These are phyloP conservation scores for Creontiades dilutus DNA, from an alignment of 2,888 invertebrate species.

Conservation along the genomic window DNA sequence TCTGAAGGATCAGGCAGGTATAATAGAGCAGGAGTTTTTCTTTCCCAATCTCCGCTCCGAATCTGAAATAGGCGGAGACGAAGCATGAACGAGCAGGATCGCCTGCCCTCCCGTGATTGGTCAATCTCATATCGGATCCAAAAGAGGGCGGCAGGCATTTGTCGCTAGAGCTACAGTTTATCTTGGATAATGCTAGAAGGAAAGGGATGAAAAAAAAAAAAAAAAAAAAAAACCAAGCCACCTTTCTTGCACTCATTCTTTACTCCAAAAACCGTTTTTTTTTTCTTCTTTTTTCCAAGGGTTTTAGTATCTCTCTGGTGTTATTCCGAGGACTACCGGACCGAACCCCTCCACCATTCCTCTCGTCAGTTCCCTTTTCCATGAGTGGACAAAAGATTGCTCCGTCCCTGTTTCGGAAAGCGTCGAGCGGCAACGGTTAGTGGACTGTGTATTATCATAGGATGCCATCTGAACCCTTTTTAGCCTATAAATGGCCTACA, in stretches of 20 bases:
- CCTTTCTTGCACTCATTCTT: slow-evolving; percentile 10
- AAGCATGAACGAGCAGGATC: background rate
- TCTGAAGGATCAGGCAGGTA: background rate
- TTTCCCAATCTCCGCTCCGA: background rate
- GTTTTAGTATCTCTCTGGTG: slow-evolving; percentile 19
- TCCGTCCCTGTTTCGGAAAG: slow-evolving; percentile 2
- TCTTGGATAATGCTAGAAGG: background rate
- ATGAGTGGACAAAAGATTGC: slow-evolving; percentile 48
- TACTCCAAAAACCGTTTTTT: background rate
- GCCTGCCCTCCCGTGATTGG: slow-evolving; percentile 33
- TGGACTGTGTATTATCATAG: slow-evolving; percentile 43
- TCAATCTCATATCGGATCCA: slow-evolving; percentile 55
- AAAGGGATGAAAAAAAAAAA: background rate
- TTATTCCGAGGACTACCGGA: background rate
- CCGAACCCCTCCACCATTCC: background rate
- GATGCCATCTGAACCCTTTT: slow-evolving; percentile 46
- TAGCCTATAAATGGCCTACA: slow-evolving; percentile 32
- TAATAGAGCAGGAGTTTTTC: background rate
- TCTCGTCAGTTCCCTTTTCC: background rate
- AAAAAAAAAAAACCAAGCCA: background rate
- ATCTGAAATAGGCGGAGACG: slow-evolving; percentile 20
- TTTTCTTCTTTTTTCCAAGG: background rate
- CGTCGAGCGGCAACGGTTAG: slow-evolving; percentile 17
- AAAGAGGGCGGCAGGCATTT: slow-evolving; percentile 26
- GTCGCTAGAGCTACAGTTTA: slow-evolving; percentile 47